Conservation (phyloP, 2,113 vertebrate species). For the Grus americana region DNA sequence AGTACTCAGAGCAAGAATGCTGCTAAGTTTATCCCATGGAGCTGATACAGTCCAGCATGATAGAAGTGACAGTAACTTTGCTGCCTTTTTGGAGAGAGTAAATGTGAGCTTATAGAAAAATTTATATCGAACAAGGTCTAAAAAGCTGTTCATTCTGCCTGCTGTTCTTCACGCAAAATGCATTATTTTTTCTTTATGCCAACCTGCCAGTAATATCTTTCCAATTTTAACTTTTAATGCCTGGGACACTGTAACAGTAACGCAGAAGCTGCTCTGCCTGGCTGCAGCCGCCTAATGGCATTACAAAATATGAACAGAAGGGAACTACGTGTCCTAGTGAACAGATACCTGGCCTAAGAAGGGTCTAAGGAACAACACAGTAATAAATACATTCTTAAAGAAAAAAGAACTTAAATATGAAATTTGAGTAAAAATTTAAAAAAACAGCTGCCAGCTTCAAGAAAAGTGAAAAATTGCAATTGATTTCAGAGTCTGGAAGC, state of each 20-base stretch:
- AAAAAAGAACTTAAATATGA: not conserved
- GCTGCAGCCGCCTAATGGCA: not conserved
- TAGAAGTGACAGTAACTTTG: not conserved
- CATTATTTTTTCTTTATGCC: not conserved
- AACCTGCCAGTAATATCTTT: not conserved
- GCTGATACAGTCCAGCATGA: not conserved
- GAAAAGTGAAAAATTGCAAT: not conserved
- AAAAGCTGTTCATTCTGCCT: not conserved
- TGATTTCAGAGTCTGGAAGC: not conserved
- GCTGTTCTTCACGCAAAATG: not conserved
- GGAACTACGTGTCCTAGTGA: not conserved
- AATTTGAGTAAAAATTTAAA: not conserved
- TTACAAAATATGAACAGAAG: not conserved
- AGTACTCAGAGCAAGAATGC: not conserved
- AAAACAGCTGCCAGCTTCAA: not conserved
- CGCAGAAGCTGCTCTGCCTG: not conserved
- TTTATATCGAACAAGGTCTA: rapidly evolving
- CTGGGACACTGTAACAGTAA: not conserved
- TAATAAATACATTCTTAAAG: not conserved
- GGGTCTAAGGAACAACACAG: not conserved
- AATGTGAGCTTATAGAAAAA: not conserved
- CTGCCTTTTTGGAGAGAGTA: not conserved
- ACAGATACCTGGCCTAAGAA: not conserved
- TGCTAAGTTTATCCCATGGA: not conserved
- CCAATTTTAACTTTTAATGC: not conserved